phyloP scores from a whole-genome alignment of 2,113 vertebrate genomes.

The Pseudois nayaur region DNA sequence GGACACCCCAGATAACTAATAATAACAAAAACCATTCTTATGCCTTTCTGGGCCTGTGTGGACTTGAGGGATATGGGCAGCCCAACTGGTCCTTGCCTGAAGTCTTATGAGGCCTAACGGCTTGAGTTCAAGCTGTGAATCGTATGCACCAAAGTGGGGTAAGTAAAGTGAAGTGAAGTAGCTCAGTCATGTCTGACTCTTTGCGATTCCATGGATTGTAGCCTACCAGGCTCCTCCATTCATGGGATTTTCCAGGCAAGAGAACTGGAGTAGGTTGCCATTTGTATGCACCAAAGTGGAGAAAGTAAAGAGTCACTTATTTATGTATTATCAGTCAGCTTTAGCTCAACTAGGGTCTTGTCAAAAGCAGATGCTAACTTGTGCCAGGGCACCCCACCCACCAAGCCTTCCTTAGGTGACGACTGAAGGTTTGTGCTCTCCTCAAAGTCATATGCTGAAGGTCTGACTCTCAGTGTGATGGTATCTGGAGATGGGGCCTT shows the following conservation, averaged over 20 bases:
- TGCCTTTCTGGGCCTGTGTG: background rate
- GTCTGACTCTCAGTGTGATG: background rate
- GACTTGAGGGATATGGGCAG: background rate
- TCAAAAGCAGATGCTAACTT: background rate
- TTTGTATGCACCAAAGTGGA: background rate
- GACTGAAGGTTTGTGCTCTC: background rate
- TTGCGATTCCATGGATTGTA: too few relatives aligned
- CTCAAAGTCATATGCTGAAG: background rate
- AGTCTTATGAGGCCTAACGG: background rate
- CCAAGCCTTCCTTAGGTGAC: background rate
- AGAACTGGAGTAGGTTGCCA: too few relatives aligned
- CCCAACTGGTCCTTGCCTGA: background rate
- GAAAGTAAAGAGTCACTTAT: background rate
- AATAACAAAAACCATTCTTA: background rate
- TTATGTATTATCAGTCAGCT: background rate
- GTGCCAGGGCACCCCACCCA: background rate
- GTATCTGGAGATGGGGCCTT: background rate
- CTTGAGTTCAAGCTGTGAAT: background rate
- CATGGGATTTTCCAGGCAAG: too few relatives aligned
- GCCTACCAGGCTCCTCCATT: too few relatives aligned
- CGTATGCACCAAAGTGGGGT: background rate
- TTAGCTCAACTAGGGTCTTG: background rate
- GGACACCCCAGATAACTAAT: background rate
- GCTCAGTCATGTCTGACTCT: too few relatives aligned
- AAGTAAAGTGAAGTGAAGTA: background rate